Conservation (phyloP, 2,888 invertebrate genomes). For the Oasisia sp. region DNA sequence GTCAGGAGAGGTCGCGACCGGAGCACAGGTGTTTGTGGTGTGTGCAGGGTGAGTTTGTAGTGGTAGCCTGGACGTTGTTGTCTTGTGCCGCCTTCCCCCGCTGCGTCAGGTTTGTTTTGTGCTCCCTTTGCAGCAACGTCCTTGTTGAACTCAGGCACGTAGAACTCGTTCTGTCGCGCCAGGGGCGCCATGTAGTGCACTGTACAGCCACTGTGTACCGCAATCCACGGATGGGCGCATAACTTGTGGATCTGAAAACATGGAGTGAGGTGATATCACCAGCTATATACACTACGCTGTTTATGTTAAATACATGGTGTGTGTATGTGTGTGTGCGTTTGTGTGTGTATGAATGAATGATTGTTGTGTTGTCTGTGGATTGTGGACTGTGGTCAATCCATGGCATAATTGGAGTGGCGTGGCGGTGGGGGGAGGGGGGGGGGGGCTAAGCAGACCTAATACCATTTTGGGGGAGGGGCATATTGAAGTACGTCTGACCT, state of each 20-base stretch:
- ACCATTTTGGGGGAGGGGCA: no score
- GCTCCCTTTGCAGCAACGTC: neutral
- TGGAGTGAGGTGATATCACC: neutral
- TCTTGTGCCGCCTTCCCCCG: neutral
- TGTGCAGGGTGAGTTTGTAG: conserved; percentile 12
- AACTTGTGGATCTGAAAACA: conserved; percentile 58
- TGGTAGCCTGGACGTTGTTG: neutral
- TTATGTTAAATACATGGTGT: no score
- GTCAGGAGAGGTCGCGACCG: neutral
- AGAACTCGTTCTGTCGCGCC: conserved; percentile 67
- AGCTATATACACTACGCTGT: neutral
- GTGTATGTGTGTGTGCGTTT: no score
- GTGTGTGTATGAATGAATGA: no score
- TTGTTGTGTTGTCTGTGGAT: no score
- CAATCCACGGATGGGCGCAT: conserved; percentile 67
- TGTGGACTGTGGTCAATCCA: no score
- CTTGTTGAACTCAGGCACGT: conserved; percentile 60
- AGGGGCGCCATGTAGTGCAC: conserved; percentile 67
- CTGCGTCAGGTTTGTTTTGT: neutral
- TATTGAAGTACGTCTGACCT: no score
- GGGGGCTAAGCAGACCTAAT: no score
- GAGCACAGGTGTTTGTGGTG: neutral
- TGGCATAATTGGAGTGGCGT: neutral
- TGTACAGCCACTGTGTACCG: conserved; percentile 64
- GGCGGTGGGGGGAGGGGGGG: neutral